A percentile compares a stretch with the other conserved stretches of the same genome.
Conservation (phyloP, 2,113 vertebrate genomes). For the Pangasianodon gigas region DNA sequence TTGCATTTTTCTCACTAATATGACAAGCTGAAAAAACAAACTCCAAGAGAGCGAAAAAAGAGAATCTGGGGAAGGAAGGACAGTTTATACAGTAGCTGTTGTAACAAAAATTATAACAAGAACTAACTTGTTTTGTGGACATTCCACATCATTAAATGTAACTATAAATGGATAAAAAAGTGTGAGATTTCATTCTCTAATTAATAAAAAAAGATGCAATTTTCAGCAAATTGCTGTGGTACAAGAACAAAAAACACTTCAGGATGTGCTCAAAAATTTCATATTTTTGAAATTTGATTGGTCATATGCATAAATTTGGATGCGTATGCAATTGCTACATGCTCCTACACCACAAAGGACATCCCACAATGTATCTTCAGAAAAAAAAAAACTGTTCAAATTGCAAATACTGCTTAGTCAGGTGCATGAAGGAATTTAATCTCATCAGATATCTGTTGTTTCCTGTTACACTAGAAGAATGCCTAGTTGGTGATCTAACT, state of each 20-base stretch:
- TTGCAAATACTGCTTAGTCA: background rate
- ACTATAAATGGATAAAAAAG: too few species aligned
- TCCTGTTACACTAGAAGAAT: background rate
- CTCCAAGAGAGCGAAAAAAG: background rate
- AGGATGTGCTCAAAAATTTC: too few species aligned
- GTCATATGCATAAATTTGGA: background rate
- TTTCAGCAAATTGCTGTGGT: too few species aligned
- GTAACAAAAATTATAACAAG: background rate
- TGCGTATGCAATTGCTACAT: background rate
- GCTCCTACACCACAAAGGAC: background rate
- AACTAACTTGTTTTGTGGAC: background rate
- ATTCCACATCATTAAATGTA: too few species aligned
- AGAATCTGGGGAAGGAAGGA: background rate
- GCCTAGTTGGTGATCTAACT: background rate
- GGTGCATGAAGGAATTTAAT: background rate
- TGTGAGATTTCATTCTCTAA: too few species aligned
- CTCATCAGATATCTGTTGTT: background rate
- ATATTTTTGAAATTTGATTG: background rate
- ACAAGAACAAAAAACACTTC: too few species aligned
- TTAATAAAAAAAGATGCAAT: too few species aligned
- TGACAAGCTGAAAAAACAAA: background rate
- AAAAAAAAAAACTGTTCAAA: background rate
- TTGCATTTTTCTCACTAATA: background rate
- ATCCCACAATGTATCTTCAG: background rate
- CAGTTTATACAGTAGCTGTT: background rate